Conservation (phyloP, 2,113 vertebrate genomes). For the Rhinogobius similis region DNA sequence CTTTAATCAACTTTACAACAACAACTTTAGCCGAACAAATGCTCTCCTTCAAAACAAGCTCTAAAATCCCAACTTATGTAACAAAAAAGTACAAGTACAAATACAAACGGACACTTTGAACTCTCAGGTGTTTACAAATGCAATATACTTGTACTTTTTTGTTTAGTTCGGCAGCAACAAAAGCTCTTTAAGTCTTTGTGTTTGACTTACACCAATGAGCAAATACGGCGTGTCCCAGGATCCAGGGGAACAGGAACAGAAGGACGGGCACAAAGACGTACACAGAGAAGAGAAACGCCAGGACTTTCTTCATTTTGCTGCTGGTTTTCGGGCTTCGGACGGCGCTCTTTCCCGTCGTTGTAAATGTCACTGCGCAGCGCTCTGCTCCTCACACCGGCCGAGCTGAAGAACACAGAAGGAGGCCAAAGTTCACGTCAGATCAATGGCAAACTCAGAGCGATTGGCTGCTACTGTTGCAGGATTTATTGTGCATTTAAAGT, state of each 20-base stretch:
- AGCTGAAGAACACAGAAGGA: constrained; percentile 28
- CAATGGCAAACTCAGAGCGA: neutral
- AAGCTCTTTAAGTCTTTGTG: neutral
- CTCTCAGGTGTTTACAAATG: no score
- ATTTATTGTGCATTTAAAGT: no score
- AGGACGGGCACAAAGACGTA: constrained; percentile 54
- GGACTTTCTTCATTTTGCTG: constrained; percentile 44
- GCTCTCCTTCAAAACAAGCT: neutral
- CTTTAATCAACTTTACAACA: neutral
- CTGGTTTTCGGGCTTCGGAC: neutral
- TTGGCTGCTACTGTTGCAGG: no score
- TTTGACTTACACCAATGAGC: constrained; percentile 61
- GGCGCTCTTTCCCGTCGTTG: neutral
- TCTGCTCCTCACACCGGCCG: neutral
- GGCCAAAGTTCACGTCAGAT: constrained; percentile 42
- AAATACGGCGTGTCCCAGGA: constrained; percentile 53
- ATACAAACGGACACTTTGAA: neutral
- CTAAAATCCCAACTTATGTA: neutral
- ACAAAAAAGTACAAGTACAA: neutral
- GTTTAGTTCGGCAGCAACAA: neutral
- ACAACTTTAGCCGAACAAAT: neutral
- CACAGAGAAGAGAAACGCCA: constrained; percentile 17
- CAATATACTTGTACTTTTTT: no score
- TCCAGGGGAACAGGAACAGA: constrained; percentile 67
- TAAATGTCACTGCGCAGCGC: no score